Conservation (phyloP, 2,113 vertebrate species). For the Hiodon tergisus region DNA sequence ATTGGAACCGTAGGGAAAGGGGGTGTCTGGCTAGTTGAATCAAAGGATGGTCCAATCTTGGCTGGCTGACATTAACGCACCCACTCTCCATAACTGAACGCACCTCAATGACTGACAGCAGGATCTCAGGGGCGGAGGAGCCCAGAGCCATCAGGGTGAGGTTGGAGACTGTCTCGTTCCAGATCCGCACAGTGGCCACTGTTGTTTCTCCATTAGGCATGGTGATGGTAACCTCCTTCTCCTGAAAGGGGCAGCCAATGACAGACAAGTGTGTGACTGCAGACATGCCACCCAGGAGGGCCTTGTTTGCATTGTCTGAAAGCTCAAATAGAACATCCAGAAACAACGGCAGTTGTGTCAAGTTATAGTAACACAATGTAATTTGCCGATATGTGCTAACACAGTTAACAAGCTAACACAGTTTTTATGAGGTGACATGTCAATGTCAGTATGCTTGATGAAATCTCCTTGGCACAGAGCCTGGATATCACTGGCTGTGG, state of each 20-base stretch:
- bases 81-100: not conserved
- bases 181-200: constrained; percentile 87
- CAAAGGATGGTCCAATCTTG: not conserved
- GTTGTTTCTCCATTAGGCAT: constrained; percentile 91
- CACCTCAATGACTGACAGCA: constrained; percentile 65
- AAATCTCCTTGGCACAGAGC: too few species aligned
- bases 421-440: too few species aligned
- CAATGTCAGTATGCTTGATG: too few species aligned
- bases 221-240: constrained; percentile 95
- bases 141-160: constrained; percentile 89
- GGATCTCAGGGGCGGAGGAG: constrained; percentile 89
- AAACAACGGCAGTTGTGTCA: too few species aligned
- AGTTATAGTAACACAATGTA: too few species aligned
- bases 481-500: too few species aligned
- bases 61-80: too few species aligned
- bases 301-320: not conserved
- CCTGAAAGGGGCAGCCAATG: constrained; percentile 52
- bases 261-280: constrained; percentile 20
- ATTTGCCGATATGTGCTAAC: too few species aligned
- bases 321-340: too few species aligned
- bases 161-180: constrained; percentile 96
- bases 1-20: not conserved
- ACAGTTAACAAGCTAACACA: too few species aligned
- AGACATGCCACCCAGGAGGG: not conserved
- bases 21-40: not conserved